These are phyloP conservation scores for Rhabdornis inornatus DNA, from an alignment of 2,113 vertebrate genomes.

Conservation along the genomic window DNA sequence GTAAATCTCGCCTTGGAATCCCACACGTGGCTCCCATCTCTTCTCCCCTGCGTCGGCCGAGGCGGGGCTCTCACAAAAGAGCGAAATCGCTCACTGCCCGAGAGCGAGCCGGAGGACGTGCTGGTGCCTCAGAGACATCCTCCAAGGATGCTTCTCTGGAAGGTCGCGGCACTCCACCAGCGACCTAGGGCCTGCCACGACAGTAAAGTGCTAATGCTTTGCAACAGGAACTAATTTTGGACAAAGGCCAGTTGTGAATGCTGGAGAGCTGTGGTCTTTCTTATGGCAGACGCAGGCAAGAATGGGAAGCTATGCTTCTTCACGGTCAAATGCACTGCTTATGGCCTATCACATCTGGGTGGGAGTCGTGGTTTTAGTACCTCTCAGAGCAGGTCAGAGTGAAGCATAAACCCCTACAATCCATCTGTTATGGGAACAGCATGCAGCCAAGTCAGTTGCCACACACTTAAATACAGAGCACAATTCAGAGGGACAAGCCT, in stretches of 20 bases:
- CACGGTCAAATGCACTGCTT: rapidly evolving
- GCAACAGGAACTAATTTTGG: not conserved
- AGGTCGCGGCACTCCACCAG: too few species aligned
- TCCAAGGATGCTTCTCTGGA: too few species aligned
- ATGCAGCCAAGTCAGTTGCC: rapidly evolving
- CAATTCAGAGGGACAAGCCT: not conserved
- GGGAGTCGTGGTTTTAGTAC: not conserved
- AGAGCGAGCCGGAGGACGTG: too few species aligned
- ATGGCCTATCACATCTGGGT: too few species aligned
- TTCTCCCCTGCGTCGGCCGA: too few species aligned
- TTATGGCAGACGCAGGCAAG: not conserved
- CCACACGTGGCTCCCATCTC: too few species aligned
- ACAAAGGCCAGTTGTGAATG: not conserved
- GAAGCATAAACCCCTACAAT: not conserved
- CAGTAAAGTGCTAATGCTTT: not conserved
- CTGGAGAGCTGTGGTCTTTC: not conserved
- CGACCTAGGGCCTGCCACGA: too few species aligned
- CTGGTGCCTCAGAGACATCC: too few species aligned
- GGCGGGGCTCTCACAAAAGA: too few species aligned
- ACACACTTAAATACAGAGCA: rapidly evolving
- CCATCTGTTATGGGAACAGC: rapidly evolving
- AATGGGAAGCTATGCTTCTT: not conserved
- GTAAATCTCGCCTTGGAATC: too few species aligned
- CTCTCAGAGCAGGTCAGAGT: not conserved
- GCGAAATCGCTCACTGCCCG: too few species aligned